Conservation (phyloP, 2,113 vertebrate genomes). For the Perccottus glenii region DNA sequence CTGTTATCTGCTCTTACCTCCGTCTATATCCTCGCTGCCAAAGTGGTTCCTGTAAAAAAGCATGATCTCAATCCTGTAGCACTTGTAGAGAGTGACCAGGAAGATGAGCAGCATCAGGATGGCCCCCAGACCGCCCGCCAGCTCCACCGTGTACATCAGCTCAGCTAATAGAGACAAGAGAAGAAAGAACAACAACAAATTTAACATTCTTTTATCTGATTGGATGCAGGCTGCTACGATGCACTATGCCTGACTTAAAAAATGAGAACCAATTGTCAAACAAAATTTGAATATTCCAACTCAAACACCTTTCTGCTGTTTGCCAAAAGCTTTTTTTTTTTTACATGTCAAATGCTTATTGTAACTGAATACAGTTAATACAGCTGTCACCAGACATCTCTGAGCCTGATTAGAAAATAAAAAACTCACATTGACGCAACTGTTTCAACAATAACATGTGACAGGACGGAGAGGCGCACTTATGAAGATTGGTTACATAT, state of each 20-base stretch:
- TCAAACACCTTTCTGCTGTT: constrained; percentile 8
- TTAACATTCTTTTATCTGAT: too few species aligned
- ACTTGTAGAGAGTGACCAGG: constrained; percentile 95
- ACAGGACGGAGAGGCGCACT: too few species aligned
- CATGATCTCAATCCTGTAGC: constrained; percentile 98
- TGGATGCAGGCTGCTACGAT: too few species aligned
- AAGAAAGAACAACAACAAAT: not conserved
- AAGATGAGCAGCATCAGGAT: constrained; percentile 95
- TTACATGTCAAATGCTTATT: constrained; percentile 3
- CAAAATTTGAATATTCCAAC: not conserved
- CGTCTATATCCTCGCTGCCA: constrained; percentile 94
- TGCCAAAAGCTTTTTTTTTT: constrained; percentile 16
- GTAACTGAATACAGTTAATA: too few species aligned
- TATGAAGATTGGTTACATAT: too few species aligned
- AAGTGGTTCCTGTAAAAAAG: constrained; percentile 98
- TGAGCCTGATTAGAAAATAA: too few species aligned
- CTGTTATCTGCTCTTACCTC: constrained; percentile 81
- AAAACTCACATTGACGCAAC: too few species aligned
- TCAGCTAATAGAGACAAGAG: constrained; percentile 75
- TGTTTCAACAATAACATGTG: too few species aligned
- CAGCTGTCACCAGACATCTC: too few species aligned
- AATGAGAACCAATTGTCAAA: not conserved
- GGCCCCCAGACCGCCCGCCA: constrained; percentile 95
- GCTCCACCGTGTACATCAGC: constrained; percentile 97
- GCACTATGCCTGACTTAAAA: not conserved